Evolutionary conservation across 2,797 vertebrate genomes (phyloP), one percentile per base, ranked within the genome.

Genomic region (Cryptoprocta ferox): DNA sequence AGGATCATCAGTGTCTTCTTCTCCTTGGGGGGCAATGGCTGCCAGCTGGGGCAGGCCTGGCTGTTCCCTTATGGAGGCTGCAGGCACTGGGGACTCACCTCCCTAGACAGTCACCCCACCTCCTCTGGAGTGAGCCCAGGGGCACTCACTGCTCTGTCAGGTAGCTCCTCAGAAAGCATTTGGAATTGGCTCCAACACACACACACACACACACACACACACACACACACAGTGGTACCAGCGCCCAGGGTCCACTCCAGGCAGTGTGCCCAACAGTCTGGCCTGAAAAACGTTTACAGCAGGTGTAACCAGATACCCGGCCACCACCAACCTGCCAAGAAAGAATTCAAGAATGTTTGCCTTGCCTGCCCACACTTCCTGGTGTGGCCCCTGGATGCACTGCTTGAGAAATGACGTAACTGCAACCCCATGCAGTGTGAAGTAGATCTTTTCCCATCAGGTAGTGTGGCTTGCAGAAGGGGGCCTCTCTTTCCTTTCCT

Each of bases 321-420:
- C 24, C 24, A 16, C 42, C 14, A 16, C 32, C 21, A 3, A 39
- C n/a, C 83, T 91, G 84, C 82, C 91, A 78, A n/a, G 85, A 81
- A 91, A 73, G 90, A 93, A 92, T 32, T 71, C 6, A 16, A 85
- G 93, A 85, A 21, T 86, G 94, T 89, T 96, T 93, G 85, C 42
- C 86, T 61, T 12, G 91, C 70, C 50, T n/a, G 85, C 68, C 59
- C 65, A 42, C 13, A 45, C 91, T 96, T 97, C 96, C 97, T 83
- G 79, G 45, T 78, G 45, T 96, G 97, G 61, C 96, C 96, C 45
- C 78, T 92, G 85, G 73, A 39, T 76, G 97, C 85, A 39, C 97
- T 66, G 56, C 63, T 9, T 82, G 88, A 82, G 91, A 96, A 96
- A 28, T 6, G 30, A 63, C 26, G 39, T 79, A 35, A 3, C 53